Evolutionary conservation across 2,797 vertebrate genomes (phyloP), one percentile per base, ranked within the genome.

Genomic region (Synanceia verrucosa): DNA sequence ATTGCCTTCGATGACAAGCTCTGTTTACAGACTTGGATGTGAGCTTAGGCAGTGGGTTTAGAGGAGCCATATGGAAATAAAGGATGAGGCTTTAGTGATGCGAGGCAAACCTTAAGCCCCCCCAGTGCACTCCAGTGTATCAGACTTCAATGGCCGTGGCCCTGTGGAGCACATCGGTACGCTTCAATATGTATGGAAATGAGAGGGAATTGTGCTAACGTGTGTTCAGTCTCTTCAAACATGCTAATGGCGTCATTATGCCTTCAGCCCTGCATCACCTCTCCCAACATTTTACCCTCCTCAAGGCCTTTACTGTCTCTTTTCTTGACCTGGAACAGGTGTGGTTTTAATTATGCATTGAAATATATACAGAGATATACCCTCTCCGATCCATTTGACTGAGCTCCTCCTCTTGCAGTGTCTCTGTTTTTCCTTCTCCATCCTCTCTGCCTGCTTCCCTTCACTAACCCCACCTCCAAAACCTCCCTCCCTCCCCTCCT

Each of bases 141-240:
- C 78, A 86, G 83, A 73, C 86, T 85, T 84, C 70, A 81, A 56
- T 81, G 84, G 60, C 79, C 75, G 67, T 85, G 63, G 76, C 75
- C 74, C 83, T 34, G 43, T 47, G 31, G 81, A 83, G 79, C 76
- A 72, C 63, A 71, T 71, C 26, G 47, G 78, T 76, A 65, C 36
- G 58, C 81, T 80, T 90, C 88, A 88, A 92, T 94, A 93, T 94
- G 86, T 92, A 93, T 94, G 93, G 85, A 93, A 93, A 95, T 94
- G 76, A 91, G 88, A 76, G 61, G 77, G 79, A 92, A 91, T 92
- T 88, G 89, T 78, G 74, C 77, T 88, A 92, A 90, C 74, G 71
- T 87, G 76, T 92, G 81, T 89, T 86, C 74, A 73, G 76, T 84
- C 73, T 89, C 80, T 84, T 87, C 57, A 86, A 88, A 91, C 84